phyloP scores from a whole-genome alignment of 2,797 vertebrate genomes.

The Steatocranus sp. region DNA sequence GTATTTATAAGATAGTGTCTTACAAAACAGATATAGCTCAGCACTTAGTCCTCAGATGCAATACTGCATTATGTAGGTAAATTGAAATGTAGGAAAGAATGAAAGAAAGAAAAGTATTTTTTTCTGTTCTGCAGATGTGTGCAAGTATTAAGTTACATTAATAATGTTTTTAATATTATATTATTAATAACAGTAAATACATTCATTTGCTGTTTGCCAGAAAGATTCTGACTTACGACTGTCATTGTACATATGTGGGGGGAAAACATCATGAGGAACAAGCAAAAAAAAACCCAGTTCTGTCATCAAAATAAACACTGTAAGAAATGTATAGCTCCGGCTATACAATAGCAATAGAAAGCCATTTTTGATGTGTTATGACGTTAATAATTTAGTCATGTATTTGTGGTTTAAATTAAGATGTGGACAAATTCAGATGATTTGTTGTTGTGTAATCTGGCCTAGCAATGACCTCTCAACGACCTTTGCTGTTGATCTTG shows the following conservation, averaged over 20 bases:
- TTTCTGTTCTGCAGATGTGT: background rate
- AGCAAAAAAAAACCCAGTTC: background rate
- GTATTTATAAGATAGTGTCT: conserved; percentile 22
- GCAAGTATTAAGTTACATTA: background rate
- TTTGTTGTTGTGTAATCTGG: background rate
- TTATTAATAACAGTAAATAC: background rate
- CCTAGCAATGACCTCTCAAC: background rate
- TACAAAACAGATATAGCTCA: conserved; percentile 12
- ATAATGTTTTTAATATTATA: background rate
- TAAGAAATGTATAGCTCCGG: background rate
- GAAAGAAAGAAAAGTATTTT: background rate
- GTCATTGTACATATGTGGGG: background rate
- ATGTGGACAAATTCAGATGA: background rate
- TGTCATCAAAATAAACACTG: background rate
- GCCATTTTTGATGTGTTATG: background rate
- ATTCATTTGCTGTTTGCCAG: background rate
- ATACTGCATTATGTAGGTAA: background rate
- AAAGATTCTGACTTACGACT: background rate
- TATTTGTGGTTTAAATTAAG: background rate
- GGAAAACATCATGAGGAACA: background rate
- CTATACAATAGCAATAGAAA: background rate
- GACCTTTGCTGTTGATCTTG: background rate
- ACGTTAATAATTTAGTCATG: background rate
- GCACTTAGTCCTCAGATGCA: background rate
- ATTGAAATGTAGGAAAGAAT: background rate